Conservation (phyloP, 1,140 invertebrate genomes). For the Diachasma alloeum region DNA sequence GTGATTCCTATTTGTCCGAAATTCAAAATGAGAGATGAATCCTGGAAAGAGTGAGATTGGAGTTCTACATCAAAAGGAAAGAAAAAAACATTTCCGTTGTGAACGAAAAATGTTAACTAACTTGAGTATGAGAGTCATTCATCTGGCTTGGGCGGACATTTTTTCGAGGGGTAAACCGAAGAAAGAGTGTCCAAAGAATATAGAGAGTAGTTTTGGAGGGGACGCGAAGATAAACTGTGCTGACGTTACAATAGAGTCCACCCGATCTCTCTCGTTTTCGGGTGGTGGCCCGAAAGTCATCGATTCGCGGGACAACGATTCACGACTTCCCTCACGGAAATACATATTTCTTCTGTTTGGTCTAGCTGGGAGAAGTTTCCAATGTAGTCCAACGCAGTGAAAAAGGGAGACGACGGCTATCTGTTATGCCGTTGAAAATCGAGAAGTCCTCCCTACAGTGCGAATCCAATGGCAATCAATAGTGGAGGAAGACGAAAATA, state of each 20-base stretch:
- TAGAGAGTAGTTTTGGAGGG: background rate
- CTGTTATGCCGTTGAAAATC: background rate
- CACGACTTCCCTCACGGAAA: constrained; percentile 9
- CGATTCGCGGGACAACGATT: constrained; percentile 12
- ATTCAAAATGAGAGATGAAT: background rate
- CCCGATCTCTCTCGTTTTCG: background rate
- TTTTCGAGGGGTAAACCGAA: background rate
- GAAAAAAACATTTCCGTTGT: background rate
- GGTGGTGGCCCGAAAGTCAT: constrained; percentile 1
- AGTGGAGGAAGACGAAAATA: background rate
- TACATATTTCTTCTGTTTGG: constrained; percentile 14
- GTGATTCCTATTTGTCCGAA: background rate
- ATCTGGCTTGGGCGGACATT: background rate
- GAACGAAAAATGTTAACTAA: background rate
- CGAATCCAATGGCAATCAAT: background rate
- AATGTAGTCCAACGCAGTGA: background rate
- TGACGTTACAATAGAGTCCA: constrained; percentile 10
- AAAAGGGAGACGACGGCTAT: background rate
- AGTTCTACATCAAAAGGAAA: background rate
- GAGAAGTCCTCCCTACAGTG: background rate
- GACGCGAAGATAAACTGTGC: background rate
- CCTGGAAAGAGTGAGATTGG: background rate
- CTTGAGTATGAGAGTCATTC: background rate
- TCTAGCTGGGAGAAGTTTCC: background rate
- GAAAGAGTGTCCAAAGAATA: background rate